Evolutionary conservation across 2,113 vertebrate species (phyloP).

Genomic region (Oceanites oceanicus): DNA sequence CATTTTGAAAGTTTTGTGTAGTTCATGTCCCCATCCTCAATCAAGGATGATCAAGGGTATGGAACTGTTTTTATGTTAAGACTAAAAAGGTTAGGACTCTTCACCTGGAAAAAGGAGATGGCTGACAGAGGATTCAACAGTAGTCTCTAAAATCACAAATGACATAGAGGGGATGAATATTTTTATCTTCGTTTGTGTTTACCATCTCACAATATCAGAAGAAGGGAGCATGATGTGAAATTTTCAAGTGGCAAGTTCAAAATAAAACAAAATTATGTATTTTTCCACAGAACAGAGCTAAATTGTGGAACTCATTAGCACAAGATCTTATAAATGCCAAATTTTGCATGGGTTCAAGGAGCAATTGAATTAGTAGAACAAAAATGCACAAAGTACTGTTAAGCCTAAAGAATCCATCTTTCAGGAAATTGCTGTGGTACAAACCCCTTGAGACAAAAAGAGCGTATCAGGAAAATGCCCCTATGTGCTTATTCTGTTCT

Average conservation of each 20-base stretch:
- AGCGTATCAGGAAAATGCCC: neutral
- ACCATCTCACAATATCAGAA: neutral
- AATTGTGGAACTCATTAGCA: neutral
- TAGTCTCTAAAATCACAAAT: neutral
- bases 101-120: neutral
- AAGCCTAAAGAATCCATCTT: neutral
- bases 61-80: neutral
- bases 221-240: neutral
- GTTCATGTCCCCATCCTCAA: neutral
- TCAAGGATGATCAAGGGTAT: neutral
- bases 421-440: neutral
- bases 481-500: neutral
- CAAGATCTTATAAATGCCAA: neutral
- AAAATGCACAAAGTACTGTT: neutral
- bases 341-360: neutral
- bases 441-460: neutral
- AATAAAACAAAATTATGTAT: neutral
- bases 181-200: neutral
- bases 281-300: neutral
- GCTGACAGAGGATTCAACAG: neutral
- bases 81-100: neutral
- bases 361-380: neutral
- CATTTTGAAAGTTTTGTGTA: neutral
- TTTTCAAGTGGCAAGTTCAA: neutral
- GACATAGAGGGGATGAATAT: neutral